Base-by-base conservation (phyloP, 2,113 vertebrate species). In the Chaenocephalus aceratus region DNA sequence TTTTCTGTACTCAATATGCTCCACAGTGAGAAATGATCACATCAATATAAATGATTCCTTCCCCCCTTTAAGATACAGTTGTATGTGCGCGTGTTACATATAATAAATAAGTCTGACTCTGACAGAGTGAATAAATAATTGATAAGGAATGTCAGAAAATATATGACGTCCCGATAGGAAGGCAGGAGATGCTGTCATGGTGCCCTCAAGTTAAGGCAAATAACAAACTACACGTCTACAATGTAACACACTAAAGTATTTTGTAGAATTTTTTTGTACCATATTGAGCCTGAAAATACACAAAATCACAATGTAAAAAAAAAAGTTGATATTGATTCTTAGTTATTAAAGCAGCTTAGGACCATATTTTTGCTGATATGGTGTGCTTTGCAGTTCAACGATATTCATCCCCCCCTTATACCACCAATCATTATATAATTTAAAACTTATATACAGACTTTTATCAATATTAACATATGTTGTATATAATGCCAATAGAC, bases 1-100 rank as follows among this genome's bases (percentile, higher is more conserved):
- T 62, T 73, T 56, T 45, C 49, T 62, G 68, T 3, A 44, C 60
- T 75, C 79, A 60, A 12, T 52, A 65, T 58, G 10, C 23, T 46
- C 49, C 57, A 7, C 26, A 10, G 18, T 48, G 26, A 45, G 74
- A 82, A 86, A 72, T 59, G 34, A 71, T 84, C 72, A 83, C 67
- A 68, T 48, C 45, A 13, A 68, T 75, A 85, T 41, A 9, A 74
- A 60, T 45, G 57, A 41, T 13, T 57, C 11, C 45, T 53, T 54
- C n/a, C 6, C 46, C 18, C 63, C 15, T 45, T 11, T n/a, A 14
- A 30, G 36, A 46, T 14, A 26, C 60, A 53, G 48, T 54, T 64
- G 46, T 4, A 46, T 48, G 5, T 48, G 34, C 26, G n/a, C 21
- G 44, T 26, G 12, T 44, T 16, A 5, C 11, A 64, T n/a, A 9